Conservation (phyloP, 2,113 vertebrate species). For the Tragulus kanchil region DNA sequence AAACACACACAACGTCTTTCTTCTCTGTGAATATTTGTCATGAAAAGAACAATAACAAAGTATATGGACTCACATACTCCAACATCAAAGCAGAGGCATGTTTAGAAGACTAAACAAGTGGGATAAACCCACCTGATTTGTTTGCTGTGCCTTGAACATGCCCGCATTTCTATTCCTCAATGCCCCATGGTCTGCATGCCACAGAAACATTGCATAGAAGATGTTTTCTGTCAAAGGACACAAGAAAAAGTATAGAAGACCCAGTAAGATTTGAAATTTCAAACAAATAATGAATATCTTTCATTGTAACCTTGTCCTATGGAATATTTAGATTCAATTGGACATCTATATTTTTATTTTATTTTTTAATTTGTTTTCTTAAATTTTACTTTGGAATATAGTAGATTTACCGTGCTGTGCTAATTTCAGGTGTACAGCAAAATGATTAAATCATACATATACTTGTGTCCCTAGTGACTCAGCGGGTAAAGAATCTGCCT, state of each 20-base stretch:
- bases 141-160: background rate
- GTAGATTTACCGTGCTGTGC: no score
- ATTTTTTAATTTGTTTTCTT: background rate
- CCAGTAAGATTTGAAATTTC: background rate
- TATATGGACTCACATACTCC: background rate
- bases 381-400: background rate
- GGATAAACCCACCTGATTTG: background rate
- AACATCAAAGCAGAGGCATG: background rate
- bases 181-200: background rate
- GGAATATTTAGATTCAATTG: background rate
- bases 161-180: background rate
- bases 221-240: background rate
- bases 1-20: accelerated
- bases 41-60: background rate
- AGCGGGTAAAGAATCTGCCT: no score
- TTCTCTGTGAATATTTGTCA: background rate
- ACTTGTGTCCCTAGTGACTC: no score
- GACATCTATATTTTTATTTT: background rate
- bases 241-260: background rate
- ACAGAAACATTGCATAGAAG: background rate
- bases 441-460: no score
- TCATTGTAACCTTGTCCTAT: background rate
- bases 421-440: no score
- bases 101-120: background rate
- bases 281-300: background rate